These are phyloP conservation scores for Tanytarsus gracilentus DNA, from an alignment of 2,888 invertebrate genomes.

Conservation along the genomic window DNA sequence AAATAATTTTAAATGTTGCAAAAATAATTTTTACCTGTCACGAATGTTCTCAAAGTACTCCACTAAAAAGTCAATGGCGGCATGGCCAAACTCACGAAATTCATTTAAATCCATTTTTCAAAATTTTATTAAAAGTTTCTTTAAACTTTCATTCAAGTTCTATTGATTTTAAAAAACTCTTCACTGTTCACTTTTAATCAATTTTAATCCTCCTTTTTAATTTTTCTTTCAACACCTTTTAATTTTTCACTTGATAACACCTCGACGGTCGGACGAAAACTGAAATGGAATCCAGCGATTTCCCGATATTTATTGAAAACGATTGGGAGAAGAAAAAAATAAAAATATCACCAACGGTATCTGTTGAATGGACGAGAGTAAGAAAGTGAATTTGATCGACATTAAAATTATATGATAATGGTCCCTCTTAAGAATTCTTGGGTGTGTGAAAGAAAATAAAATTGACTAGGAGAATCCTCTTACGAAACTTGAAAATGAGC, in stretches of 20 bases:
- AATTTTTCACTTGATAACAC: constrained; percentile 17
- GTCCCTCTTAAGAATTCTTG: too few relatives aligned
- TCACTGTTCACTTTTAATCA: too few relatives aligned
- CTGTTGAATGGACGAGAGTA: background rate
- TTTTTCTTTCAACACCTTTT: background rate
- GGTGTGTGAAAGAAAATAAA: too few relatives aligned
- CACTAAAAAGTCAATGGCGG: constrained; percentile 82
- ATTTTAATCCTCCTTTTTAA: too few relatives aligned
- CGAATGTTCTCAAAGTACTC: constrained; percentile 80
- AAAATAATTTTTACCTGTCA: constrained; percentile 51
- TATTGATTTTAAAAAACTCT: background rate
- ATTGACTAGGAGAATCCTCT: too few relatives aligned
- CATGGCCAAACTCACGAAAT: constrained; percentile 75
- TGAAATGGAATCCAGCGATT: constrained; percentile 19
- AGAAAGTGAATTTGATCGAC: constrained; percentile 10
- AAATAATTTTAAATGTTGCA: background rate
- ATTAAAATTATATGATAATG: too few relatives aligned
- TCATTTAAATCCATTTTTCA: constrained; percentile 62
- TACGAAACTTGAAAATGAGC: too few relatives aligned
- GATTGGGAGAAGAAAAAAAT: background rate
- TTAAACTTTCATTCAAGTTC: background rate
- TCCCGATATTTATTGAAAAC: constrained; percentile 20
- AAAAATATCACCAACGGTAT: background rate
- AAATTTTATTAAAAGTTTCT: background rate
- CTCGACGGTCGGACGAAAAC: constrained; percentile 6